Conservation (phyloP, 1,140 invertebrate genomes). For the Drosophila kurseongensis region DNA sequence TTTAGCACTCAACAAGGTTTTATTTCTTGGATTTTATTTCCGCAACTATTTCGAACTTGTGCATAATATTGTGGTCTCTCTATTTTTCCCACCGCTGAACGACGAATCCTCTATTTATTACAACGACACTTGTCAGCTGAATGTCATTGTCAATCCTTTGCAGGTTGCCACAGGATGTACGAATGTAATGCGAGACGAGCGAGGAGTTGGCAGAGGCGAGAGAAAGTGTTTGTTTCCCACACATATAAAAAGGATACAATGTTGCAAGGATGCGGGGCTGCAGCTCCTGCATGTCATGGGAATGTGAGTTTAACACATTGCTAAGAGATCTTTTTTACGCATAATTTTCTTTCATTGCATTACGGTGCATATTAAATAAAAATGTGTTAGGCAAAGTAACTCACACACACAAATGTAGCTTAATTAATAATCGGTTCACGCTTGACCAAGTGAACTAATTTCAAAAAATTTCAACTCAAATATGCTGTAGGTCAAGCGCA, state of each 20-base stretch:
- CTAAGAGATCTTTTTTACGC: conserved; percentile 9
- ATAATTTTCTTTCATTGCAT: conserved; percentile 23
- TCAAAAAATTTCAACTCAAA: conserved; percentile 1
- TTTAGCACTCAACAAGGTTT: conserved; percentile 57
- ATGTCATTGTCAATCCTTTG: conserved; percentile 79
- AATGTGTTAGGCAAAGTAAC: neutral
- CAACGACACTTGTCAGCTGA: conserved; percentile 74
- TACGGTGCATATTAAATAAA: conserved; percentile 44
- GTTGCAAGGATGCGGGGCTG: conserved; percentile 39
- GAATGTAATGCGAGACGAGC: conserved; percentile 63
- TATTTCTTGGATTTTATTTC: conserved; percentile 65
- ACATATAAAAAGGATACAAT: conserved; percentile 35
- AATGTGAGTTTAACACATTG: conserved; percentile 59
- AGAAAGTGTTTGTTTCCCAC: conserved; percentile 77
- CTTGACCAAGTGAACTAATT: conserved; percentile 60
- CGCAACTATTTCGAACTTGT: conserved; percentile 57
- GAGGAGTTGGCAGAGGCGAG: conserved; percentile 26
- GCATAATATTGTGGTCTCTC: conserved; percentile 57
- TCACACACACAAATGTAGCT: conserved; percentile 3
- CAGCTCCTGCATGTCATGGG: conserved; percentile 63
- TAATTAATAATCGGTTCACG: conserved; percentile 57
- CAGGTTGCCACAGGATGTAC: conserved; percentile 73
- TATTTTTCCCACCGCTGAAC: neutral
- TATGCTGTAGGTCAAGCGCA: conserved; percentile 46
- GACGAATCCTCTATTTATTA: conserved; percentile 5